Conservation (phyloP, 1,140 invertebrate species). For the Venturia canescens region DNA sequence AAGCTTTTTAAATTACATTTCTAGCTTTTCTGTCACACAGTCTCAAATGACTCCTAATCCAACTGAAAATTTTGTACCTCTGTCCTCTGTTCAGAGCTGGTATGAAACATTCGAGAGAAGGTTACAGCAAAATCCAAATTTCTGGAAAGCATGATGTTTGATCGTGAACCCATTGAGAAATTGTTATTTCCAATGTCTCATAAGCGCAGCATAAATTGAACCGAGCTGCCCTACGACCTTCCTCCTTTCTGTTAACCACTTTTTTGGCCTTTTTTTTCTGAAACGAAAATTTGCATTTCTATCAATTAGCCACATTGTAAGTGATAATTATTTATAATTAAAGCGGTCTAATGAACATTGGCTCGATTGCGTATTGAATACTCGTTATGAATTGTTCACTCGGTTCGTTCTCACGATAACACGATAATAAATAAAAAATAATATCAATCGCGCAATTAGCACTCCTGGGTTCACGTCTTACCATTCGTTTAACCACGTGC, state of each 20-base stretch:
- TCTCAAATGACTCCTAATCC: conserved; percentile 88
- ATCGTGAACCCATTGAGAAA: neutral
- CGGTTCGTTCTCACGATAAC: too few relatives aligned
- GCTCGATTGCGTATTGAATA: too few relatives aligned
- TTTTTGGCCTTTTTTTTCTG: neutral
- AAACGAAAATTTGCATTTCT: neutral
- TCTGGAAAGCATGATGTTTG: conserved; percentile 86
- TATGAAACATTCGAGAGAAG: conserved; percentile 94
- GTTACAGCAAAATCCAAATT: conserved; percentile 94
- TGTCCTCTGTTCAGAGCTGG: conserved; percentile 94
- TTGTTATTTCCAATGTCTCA: neutral
- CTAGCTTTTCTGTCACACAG: conserved; percentile 91
- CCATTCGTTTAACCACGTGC: too few relatives aligned
- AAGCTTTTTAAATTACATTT: conserved; percentile 94
- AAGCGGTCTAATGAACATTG: too few relatives aligned
- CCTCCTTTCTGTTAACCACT: neutral
- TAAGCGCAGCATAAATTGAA: neutral
- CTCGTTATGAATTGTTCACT: too few relatives aligned
- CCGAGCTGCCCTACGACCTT: neutral
- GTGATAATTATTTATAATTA: neutral
- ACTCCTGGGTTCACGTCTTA: too few relatives aligned
- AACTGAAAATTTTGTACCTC: conserved; percentile 90
- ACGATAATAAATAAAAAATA: too few relatives aligned
- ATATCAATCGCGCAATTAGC: too few relatives aligned
- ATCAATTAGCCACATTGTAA: neutral